These are phyloP conservation scores for Microctenopoma steveboyesi DNA, from an alignment of 2,797 vertebrate genomes.

Conservation along the genomic window DNA sequence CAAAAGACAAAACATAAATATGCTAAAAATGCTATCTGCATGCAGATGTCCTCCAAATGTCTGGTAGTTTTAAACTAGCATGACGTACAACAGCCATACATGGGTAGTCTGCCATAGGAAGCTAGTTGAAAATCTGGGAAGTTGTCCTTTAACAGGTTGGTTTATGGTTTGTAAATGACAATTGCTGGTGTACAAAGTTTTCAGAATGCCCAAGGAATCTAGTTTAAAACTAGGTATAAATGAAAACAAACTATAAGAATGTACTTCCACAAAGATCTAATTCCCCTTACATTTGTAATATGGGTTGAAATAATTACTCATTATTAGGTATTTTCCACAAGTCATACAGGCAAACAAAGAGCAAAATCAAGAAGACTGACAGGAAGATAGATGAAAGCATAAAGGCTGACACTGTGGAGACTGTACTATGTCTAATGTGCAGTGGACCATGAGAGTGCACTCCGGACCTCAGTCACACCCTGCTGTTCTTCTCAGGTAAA, in stretches of 20 bases:
- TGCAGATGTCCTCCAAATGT: background rate
- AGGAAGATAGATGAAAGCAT: slow-evolving; percentile 24
- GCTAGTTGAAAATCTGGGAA: too few relatives aligned
- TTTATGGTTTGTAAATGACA: too few relatives aligned
- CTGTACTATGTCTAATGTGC: slow-evolving; percentile 54
- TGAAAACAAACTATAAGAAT: too few relatives aligned
- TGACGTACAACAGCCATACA: too few relatives aligned
- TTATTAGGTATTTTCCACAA: background rate
- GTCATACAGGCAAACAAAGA: background rate
- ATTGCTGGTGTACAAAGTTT: too few relatives aligned
- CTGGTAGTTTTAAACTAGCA: too few relatives aligned
- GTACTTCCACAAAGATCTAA: background rate
- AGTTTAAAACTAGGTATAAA: too few relatives aligned
- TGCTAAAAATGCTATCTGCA: background rate
- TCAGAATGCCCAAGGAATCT: too few relatives aligned
- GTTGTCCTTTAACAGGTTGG: too few relatives aligned
- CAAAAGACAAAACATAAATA: background rate
- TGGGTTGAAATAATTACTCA: background rate
- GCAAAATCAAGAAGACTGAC: slow-evolving; percentile 18
- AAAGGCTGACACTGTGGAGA: slow-evolving; percentile 51
- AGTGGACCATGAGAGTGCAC: slow-evolving; percentile 55
- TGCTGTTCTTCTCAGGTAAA: slow-evolving; percentile 68
- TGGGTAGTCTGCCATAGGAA: too few relatives aligned
- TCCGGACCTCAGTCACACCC: slow-evolving; percentile 68
- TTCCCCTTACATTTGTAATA: background rate